Evolutionary conservation across 2,797 vertebrate species (phyloP).

Genomic region (Neopelma chrysocephalum): DNA sequence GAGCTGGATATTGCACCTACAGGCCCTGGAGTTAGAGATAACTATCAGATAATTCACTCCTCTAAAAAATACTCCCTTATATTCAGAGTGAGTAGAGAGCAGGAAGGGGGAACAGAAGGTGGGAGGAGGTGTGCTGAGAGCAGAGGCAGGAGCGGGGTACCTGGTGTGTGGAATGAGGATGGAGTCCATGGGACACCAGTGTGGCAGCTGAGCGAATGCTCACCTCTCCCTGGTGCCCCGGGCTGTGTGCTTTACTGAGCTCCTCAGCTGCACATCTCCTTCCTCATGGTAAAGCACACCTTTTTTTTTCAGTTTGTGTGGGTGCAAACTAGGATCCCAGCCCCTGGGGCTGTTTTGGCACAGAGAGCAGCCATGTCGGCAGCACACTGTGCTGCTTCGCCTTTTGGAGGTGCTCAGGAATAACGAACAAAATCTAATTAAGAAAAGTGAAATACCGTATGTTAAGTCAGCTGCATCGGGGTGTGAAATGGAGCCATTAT

Average conservation of each 20-base stretch:
- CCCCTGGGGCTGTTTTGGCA: not conserved
- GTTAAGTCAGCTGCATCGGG: conserved; percentile 16
- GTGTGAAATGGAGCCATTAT: conserved; percentile 52
- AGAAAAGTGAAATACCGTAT: conserved; percentile 29
- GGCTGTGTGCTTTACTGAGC: not conserved
- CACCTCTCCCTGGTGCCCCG: rapidly evolving
- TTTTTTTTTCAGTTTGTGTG: not conserved
- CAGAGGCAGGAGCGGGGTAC: not conserved
- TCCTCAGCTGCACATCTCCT: not conserved
- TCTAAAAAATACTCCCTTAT: conserved; percentile 16
- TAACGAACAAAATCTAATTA: conserved; percentile 29
- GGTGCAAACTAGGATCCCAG: not conserved
- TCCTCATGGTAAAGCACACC: not conserved
- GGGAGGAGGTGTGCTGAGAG: not conserved
- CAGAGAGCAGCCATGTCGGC: not conserved
- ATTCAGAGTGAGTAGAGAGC: not conserved
- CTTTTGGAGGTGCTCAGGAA: not conserved
- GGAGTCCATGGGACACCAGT: not conserved
- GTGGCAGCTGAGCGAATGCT: rapidly evolving
- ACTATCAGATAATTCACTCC: conserved; percentile 56
- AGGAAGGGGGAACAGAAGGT: not conserved
- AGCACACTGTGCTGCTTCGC: rapidly evolving
- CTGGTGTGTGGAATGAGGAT: rapidly evolving
- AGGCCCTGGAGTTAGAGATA: conserved; percentile 52
- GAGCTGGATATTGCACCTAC: conserved; percentile 47